phyloP scores from a whole-genome alignment of 2,797 vertebrate species.

The Anniella stebbinsi region DNA sequence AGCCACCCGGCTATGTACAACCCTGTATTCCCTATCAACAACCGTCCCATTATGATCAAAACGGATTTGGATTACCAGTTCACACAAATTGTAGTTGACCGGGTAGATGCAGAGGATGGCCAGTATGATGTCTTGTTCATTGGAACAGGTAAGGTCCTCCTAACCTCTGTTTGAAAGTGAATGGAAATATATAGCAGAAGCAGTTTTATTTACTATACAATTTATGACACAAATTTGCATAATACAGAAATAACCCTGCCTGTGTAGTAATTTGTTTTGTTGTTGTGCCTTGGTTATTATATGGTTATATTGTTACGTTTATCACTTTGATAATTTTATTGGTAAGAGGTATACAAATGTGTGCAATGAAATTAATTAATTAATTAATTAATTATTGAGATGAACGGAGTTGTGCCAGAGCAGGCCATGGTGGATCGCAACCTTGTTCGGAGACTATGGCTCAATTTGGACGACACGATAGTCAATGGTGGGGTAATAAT shows the following conservation, averaged over 20 bases:
- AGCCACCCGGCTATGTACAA: slow-evolving; percentile 99
- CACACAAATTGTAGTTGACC: slow-evolving; percentile 96
- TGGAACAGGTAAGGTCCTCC: slow-evolving; percentile 89
- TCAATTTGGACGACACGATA: too few species aligned
- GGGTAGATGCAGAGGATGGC: slow-evolving; percentile 97
- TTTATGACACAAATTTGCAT: too few species aligned
- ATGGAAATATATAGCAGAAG: background rate
- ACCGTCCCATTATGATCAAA: slow-evolving; percentile 94
- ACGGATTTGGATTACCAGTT: slow-evolving; percentile 98
- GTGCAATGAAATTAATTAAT: too few species aligned
- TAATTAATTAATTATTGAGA: background rate
- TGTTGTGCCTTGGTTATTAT: too few species aligned
- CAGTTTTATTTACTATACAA: too few species aligned
- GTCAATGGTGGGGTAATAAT: too few species aligned
- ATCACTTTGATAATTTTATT: too few species aligned
- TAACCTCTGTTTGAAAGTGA: rapidly evolving
- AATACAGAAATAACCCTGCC: too few species aligned
- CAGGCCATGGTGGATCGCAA: too few species aligned
- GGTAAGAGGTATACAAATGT: too few species aligned
- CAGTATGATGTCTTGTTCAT: slow-evolving; percentile 99
- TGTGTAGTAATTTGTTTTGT: too few species aligned
- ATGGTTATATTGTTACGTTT: too few species aligned
- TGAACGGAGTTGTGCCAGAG: background rate
- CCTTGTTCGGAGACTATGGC: background rate
- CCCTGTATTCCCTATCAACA: slow-evolving; percentile 92